Evolutionary conservation across 2,113 vertebrate genomes (phyloP), one percentile per base, ranked within the genome.

Genomic region (Caretta caretta): DNA sequence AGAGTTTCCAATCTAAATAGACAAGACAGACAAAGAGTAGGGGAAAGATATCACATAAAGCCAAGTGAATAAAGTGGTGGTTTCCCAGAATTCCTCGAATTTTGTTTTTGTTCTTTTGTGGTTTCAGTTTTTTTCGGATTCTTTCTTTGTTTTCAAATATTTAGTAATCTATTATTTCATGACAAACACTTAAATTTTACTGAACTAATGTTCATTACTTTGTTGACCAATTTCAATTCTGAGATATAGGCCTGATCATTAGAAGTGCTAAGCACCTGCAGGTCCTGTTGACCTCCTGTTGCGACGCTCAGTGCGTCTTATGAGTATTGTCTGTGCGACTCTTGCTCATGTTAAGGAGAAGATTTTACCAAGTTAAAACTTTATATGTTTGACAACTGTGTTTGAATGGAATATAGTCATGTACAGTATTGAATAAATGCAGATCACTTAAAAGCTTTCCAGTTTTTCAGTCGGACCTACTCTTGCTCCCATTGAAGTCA

Each of bases 401-500:
- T 89, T 25, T 83, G 42, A 65, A 82, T 57, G 57, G 86, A 7
- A 38, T 72, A 0, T 38, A 5, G 93, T 87, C 93, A 62, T 11
- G 8, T 65, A 59, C 5, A 29, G 35, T 5, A 5, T n/a, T 5
- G 69, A 90, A 86, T 57, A 14, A 82, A 56, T 72, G 87, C 11
- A 8, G 0, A 38, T 84, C 27, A 1, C 79, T 92, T 81, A 46
- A 89, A 89, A 93, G n/a, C 80, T 83, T 90, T 75, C 24, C 10
- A 14, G 19, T 79, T 88, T 93, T 87, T 59, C 86, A 91, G 16
- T 57, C 83, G 24, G 49, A 11, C 27, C 31, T 1, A 0, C 48
- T 95, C 54, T 83, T 90, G 46, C 46, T 90, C 17, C 31, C 80
- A 48, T 10, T 93, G 89, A 59, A 57, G 82, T 48, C 83, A 93